A percentile compares a stretch with the other conserved stretches of the same genome.
Conservation (phyloP, 2,113 vertebrate genomes). For the Polypterus bichir region DNA sequence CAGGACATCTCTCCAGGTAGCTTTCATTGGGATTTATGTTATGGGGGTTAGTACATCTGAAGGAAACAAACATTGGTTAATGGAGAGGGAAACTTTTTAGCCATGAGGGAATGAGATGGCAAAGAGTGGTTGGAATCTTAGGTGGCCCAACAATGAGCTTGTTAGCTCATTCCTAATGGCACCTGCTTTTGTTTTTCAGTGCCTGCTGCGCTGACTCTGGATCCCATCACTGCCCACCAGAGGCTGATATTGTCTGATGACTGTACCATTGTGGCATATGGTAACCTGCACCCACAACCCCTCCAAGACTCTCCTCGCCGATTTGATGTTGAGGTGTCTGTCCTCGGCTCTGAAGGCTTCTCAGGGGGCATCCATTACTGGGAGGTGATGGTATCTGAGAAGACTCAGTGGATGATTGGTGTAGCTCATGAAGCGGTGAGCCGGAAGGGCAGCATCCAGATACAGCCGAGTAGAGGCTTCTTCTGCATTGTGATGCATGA, state of each 20-base stretch:
- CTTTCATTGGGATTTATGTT: background rate
- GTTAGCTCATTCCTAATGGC: no score
- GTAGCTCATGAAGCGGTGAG: conserved; percentile 81
- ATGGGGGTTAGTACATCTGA: no score
- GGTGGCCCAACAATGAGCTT: no score
- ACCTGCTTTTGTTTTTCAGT: conserved; percentile 40
- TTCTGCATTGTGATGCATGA: conserved; percentile 98
- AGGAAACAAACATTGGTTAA: no score
- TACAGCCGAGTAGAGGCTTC: conserved; percentile 86
- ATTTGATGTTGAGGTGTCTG: conserved; percentile 92
- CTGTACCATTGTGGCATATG: conserved; percentile 93
- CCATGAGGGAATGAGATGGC: no score
- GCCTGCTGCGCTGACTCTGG: conserved; percentile 78
- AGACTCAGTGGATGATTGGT: conserved; percentile 97
- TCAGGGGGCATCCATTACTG: conserved; percentile 81
- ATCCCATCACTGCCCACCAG: conserved; percentile 88
- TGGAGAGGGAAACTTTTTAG: no score
- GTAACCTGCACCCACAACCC: conserved; percentile 88
- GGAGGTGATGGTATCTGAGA: conserved; percentile 96
- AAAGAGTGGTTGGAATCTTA: no score
- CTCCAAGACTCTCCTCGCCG: conserved; percentile 90
- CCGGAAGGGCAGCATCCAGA: conserved; percentile 94
- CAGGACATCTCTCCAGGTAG: conserved; percentile 92
- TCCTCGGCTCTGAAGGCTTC: conserved; percentile 79
- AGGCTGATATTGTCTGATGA: conserved; percentile 91